phyloP scores from a whole-genome alignment of 2,797 vertebrate species.

The Ispidina lecontei region DNA sequence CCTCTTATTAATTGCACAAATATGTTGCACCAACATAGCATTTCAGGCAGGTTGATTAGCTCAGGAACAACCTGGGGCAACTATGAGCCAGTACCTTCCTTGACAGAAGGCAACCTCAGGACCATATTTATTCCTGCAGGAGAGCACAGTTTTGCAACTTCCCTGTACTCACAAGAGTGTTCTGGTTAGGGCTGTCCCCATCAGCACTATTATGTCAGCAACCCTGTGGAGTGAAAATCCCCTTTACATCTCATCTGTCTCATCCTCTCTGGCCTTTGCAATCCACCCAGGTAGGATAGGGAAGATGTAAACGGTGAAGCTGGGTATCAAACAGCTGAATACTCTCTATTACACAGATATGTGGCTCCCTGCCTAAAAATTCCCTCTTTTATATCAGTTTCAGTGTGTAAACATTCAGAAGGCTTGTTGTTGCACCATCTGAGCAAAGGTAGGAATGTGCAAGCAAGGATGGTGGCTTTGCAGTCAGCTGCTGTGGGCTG shows the following conservation, averaged over 20 bases:
- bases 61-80: neutral
- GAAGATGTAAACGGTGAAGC: neutral
- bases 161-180: neutral
- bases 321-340: neutral
- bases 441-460: neutral
- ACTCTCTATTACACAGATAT: neutral
- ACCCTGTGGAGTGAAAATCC: neutral
- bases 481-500: neutral
- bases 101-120: neutral
- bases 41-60: neutral
- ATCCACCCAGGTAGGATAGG: neutral
- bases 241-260: neutral
- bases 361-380: neutral
- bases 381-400: neutral
- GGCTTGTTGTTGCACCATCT: neutral
- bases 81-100: neutral
- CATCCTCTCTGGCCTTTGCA: neutral
- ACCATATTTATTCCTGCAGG: neutral
- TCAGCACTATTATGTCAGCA: neutral
- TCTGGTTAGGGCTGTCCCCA: neutral
- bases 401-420: neutral
- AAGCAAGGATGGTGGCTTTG: neutral
- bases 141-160: neutral
- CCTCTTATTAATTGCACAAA: neutral
- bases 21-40: neutral